These are phyloP conservation scores for Eupithecia inturbata DNA, from an alignment of 2,888 invertebrate genomes.

Conservation along the genomic window DNA sequence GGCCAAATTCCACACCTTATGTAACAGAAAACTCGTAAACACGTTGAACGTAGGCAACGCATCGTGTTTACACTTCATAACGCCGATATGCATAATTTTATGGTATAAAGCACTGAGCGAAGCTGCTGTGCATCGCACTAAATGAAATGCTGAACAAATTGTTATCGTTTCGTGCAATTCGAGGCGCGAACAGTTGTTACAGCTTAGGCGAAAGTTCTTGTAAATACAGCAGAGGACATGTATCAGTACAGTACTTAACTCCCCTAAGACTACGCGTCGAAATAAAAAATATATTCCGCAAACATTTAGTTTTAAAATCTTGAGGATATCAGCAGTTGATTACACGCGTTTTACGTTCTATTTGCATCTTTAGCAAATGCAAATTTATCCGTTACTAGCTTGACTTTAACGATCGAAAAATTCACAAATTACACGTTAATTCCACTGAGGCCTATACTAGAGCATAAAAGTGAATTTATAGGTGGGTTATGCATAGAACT, in stretches of 20 bases:
- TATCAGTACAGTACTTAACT: not conserved
- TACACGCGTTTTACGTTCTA: not conserved
- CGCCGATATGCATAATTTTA: conserved; percentile 45
- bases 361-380: not conserved
- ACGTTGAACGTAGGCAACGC: conserved; percentile 58
- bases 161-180: conserved; percentile 14
- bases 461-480: not conserved
- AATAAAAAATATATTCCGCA: not conserved
- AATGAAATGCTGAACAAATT: conserved; percentile 23
- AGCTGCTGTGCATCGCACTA: conserved; percentile 13
- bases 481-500: conserved; percentile 16
- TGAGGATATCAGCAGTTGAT: not conserved
- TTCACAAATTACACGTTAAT: not conserved
- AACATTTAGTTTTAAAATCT: not conserved
- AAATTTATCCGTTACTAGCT: not conserved
- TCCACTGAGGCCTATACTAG: not conserved
- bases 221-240: not conserved
- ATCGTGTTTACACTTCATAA: conserved; percentile 55
- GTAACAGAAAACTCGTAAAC: conserved; percentile 75
- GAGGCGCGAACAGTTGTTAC: conserved; percentile 10
- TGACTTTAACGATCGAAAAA: conserved; percentile 1
- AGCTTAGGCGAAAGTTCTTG: not conserved
- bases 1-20: conserved; percentile 68
- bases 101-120: conserved; percentile 33
- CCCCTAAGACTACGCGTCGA: not conserved